Conservation (phyloP, 2,797 vertebrate genomes). For the Lepus oiostolus region DNA sequence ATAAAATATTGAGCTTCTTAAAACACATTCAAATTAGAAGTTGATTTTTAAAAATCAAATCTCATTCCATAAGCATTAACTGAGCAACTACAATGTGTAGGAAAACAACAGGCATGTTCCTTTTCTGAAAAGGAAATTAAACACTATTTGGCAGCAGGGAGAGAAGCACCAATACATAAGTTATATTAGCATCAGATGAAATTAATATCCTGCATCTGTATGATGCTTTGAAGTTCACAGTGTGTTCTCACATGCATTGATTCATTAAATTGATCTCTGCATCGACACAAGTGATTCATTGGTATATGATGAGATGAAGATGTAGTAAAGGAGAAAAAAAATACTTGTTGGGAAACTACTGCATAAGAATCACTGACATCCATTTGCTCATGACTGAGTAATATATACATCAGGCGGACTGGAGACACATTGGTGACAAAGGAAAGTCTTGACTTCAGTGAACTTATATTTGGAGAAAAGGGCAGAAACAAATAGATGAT, state of each 20-base stretch:
- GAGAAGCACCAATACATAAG: not conserved
- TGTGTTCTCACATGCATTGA: not conserved
- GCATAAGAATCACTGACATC: not conserved
- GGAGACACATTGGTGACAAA: not conserved
- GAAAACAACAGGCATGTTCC: not conserved
- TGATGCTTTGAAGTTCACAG: not conserved
- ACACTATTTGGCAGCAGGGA: not conserved
- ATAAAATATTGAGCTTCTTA: not conserved
- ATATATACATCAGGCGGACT: not conserved
- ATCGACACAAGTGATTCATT: not conserved
- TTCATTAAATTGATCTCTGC: not conserved
- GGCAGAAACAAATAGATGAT: not conserved
- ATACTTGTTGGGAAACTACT: not conserved
- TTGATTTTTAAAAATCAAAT: slow-evolving; percentile 4
- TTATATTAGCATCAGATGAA: not conserved
- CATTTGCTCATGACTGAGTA: not conserved
- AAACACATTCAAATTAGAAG: slow-evolving; percentile 18
- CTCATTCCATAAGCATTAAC: not conserved
- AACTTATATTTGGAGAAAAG: not conserved
- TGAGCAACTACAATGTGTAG: not conserved
- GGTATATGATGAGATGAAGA: not conserved
- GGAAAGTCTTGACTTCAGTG: not conserved
- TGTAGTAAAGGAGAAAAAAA: not conserved
- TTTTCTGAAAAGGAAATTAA: slow-evolving; percentile 25
- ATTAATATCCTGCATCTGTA: not conserved